Evolutionary conservation across 2,888 invertebrate species (phyloP).

Genomic region (Aphidoletes aphidimyza): DNA sequence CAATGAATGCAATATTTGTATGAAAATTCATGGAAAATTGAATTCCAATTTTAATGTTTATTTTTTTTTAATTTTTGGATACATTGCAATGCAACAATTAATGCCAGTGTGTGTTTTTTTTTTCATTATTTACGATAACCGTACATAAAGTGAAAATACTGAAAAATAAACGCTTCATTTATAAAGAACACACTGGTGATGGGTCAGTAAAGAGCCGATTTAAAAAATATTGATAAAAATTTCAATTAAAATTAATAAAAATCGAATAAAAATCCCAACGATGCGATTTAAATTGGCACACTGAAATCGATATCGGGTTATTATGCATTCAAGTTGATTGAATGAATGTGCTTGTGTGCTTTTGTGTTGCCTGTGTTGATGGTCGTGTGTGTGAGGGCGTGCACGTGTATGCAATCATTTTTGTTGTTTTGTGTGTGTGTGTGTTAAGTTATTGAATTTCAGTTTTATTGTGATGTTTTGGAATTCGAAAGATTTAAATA

Average conservation of each 20-base stretch:
- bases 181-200: not conserved
- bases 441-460: not conserved
- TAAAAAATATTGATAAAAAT: conserved; percentile 8
- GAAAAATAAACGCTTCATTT: not conserved
- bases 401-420: no score
- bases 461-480: not conserved
- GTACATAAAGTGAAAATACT: not conserved
- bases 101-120: no score
- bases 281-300: conserved; percentile 33
- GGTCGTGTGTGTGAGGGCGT: no score
- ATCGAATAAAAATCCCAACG: conserved; percentile 43
- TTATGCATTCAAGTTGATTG: not conserved
- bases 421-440: not conserved
- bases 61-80: no score
- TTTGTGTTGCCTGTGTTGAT: no score
- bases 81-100: no score
- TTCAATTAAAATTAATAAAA: conserved; percentile 49
- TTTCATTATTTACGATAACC: no score
- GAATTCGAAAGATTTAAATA: not conserved
- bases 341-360: no score
- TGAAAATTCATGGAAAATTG: no score
- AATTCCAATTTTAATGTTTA: no score
- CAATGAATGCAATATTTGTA: no score
- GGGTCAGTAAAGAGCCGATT: not conserved
- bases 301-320: conserved; percentile 14